These are phyloP conservation scores for Hypselothyrea guttata DNA, from an alignment of 2,888 invertebrate genomes.

Conservation along the genomic window DNA sequence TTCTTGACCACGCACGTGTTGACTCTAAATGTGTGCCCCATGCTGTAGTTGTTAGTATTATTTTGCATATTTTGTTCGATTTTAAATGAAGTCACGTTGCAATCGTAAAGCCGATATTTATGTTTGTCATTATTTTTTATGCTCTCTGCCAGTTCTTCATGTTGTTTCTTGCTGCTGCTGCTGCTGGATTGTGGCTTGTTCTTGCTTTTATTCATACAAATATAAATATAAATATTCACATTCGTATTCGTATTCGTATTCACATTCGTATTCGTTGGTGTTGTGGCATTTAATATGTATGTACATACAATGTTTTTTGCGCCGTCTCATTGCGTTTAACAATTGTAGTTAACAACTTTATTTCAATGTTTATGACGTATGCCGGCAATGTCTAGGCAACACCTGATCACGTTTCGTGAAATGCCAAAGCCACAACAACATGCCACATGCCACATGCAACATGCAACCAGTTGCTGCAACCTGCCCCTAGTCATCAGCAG, in stretches of 20 bases:
- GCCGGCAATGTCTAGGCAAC: constrained; percentile 16
- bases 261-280: constrained; percentile 11
- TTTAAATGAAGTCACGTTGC: constrained; percentile 79
- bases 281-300: constrained; percentile 37
- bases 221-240: constrained; percentile 39
- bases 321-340: constrained; percentile 58
- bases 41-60: constrained; percentile 60
- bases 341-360: constrained; percentile 74
- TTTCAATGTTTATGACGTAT: constrained; percentile 39
- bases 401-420: constrained; percentile 40
- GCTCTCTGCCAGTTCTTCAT: constrained; percentile 48
- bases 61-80: constrained; percentile 77
- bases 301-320: constrained; percentile 44
- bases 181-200: constrained; percentile 15
- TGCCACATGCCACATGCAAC: constrained; percentile 29
- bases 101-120: constrained; percentile 67
- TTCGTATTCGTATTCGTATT: constrained; percentile 29
- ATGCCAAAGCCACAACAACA: constrained; percentile 53
- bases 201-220: constrained; percentile 15
- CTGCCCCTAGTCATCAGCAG: constrained; percentile 58
- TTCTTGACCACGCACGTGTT: constrained; percentile 77
- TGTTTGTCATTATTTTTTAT: constrained; percentile 65
- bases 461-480: constrained; percentile 5
- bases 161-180: constrained; percentile 5
- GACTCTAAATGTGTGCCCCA: constrained; percentile 57